Evolutionary conservation across 2,797 vertebrate genomes (phyloP), one percentile per base, ranked within the genome.

Genomic region (Hoplostethus atlanticus): DNA sequence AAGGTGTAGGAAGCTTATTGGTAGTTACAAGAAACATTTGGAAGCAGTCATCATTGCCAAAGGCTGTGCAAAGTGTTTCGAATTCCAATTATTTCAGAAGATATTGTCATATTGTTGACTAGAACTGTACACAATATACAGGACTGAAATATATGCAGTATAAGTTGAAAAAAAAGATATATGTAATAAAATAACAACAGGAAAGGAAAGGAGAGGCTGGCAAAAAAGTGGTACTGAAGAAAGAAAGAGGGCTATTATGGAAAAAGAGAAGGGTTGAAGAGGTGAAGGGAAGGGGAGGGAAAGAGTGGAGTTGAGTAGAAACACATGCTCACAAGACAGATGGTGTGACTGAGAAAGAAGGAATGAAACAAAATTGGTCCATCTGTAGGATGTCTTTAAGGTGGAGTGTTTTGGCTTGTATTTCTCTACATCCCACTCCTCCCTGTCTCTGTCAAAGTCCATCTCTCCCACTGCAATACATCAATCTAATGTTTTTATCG

Each of bases 271-370:
- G 36, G 1, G 42, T 40, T 21, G 46, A 61, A 28, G 47, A 67
- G 50, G 58, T 38, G 3, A 48, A 21, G 17, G n/a, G 31, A 61
- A 21, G 54, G 48, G 30, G 17, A 53, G 44, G 47, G 48, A 51
- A 57, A 58, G 6, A 28, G 54, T 1, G 11, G 47, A 56, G 71
- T 58, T 83, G 73, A 88, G 64, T 77, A 50, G 42, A 86, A 89
- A 80, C 87, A 85, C 63, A 87, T 86, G 81, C 17, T 54, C 30
- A 44, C 38, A 25, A 58, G 57, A 71, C 68, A 58, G 63, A 64
- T 62, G 69, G 51, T 13, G 42, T 79, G 70, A 73, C 11, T 0
- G 21, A 44, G 58, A 48, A 15, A 59, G 36, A 34, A 47, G 44
- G 52, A 73, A 68, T 56, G 58, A 64, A 38, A 51, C 47, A 17